Conservation (phyloP, 1,140 invertebrate genomes). For the Onthophagus taurus region DNA sequence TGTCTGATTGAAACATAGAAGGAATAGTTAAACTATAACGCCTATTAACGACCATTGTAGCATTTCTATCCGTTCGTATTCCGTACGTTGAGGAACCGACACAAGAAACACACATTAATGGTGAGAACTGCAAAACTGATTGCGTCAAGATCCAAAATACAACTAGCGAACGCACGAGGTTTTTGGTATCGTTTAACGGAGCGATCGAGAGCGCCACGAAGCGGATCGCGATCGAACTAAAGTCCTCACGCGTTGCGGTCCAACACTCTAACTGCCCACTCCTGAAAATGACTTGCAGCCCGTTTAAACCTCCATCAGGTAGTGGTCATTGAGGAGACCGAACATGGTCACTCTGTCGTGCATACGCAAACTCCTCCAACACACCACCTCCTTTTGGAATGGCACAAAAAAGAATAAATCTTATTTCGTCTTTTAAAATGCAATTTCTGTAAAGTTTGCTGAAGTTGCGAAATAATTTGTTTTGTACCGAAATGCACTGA, state of each 20-base stretch:
- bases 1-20: constrained; percentile 8
- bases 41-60: constrained; percentile 24
- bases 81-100: not conserved
- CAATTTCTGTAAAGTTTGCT: too few relatives aligned
- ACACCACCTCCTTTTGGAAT: constrained; percentile 22
- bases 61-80: constrained; percentile 4
- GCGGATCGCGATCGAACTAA: not conserved
- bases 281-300: too few relatives aligned
- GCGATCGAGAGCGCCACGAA: not conserved
- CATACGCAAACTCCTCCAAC: constrained; percentile 19
- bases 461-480: too few relatives aligned
- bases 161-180: constrained; percentile 1
- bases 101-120: not conserved
- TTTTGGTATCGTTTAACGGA: not conserved
- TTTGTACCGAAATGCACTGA: too few relatives aligned
- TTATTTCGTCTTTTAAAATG: too few relatives aligned
- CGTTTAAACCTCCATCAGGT: too few relatives aligned
- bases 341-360: constrained; percentile 20
- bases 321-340: constrained; percentile 23
- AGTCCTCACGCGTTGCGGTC: too few relatives aligned
- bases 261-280: too few relatives aligned
- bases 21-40: constrained; percentile 16
- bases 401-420: too few relatives aligned
- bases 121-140: not conserved
- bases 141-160: not conserved